Base-by-base conservation (phyloP, 2,113 vertebrate species). In the Semnopithecus entellus region DNA sequence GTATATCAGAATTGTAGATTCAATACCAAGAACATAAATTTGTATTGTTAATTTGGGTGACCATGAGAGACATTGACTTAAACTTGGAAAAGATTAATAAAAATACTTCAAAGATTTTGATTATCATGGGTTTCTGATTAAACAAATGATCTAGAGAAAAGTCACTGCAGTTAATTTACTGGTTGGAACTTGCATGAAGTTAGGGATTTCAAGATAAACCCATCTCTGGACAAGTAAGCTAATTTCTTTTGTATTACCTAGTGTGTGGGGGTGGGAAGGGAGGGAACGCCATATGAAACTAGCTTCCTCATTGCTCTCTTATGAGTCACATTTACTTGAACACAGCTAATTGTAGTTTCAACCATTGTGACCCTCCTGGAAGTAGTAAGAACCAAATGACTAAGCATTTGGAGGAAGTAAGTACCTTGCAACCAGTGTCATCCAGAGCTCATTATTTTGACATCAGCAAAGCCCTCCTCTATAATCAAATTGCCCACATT, bases 321-420 rank as follows among this genome's bases (percentile, higher is more conserved):
- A 64, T 68, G 91, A 96, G 82, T 78, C n/a, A 59, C 50, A 94
- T 95, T 87, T 81, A 85, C 88, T 78, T 72, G 57, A 96, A 91
- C 59, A 93, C 0, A 59, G 68, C 14, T 93, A 94, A 70, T 43
- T 88, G 90, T 50, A 61, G 14, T 75, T 92, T 91, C 81, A 85
- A 66, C 59, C n/a, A 61, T 38, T 79, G 52, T 86, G 78, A 88
- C 25, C 32, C 59, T 82, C 78, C 35, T 50, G 12, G 84, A 95
- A 96, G 79, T 43, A 78, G 30, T 91, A 88, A 94, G 76, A 90
- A 70, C 40, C 59, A 59, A 75, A 59, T 96, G 86, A 94, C 40
- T 87, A 91, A 95, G 38, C 75, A 59, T 93, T 95, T 85, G 61
- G 64, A 72, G 50, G 50, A 96, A 96, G 73, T 82, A 45, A 92